A percentile compares a stretch with the other conserved stretches of the same genome.
phyloP scores from a whole-genome alignment of 2,113 vertebrate species.

The Cephalopterus ornatus region DNA sequence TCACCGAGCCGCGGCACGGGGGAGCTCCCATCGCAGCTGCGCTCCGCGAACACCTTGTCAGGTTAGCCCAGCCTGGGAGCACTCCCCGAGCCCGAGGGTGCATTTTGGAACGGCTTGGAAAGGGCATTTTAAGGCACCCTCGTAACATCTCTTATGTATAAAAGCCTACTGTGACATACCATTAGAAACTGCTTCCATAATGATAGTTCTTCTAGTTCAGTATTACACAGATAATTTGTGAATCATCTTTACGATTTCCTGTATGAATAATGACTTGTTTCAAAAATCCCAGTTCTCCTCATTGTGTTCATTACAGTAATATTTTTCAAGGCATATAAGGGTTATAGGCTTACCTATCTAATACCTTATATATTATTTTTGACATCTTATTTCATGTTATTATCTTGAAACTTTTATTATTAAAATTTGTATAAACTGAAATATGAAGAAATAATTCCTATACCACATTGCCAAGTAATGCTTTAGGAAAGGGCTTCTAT shows the following conservation, averaged over 20 bases:
- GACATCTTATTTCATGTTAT: neutral
- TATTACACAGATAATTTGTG: neutral
- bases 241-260: neutral
- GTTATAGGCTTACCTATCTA: neutral
- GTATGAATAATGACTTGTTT: neutral
- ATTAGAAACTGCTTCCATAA: neutral
- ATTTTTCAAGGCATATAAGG: neutral
- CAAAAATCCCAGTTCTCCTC: neutral
- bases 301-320: neutral
- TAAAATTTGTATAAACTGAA: neutral
- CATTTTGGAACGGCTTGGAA: neutral
- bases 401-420: neutral
- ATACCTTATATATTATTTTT: neutral
- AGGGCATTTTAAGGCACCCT: neutral
- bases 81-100: neutral
- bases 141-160: neutral
- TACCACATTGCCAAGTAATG: neutral
- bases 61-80: neutral
- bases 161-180: neutral
- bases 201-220: neutral
- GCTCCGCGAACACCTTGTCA: rapidly evolving
- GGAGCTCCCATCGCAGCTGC: neutral
- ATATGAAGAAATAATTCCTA: neutral
- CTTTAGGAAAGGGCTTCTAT: neutral
- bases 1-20: rapidly evolving